Base-by-base conservation (phyloP, 2,113 vertebrate species). In the Scatophagus argus region DNA sequence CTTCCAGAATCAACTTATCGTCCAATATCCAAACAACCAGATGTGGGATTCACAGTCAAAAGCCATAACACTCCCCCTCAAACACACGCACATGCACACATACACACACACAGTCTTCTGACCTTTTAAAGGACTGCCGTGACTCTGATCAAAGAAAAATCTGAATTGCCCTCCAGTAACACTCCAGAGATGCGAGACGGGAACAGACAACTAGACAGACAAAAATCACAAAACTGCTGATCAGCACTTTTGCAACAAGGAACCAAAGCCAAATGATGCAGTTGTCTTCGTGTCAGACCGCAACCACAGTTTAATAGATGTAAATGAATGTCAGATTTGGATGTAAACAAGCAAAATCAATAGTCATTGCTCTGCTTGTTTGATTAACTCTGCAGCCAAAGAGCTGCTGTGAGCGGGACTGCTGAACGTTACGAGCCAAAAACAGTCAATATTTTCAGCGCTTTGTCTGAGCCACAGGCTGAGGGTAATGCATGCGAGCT, bases 1-100 rank as follows among this genome's bases (percentile, higher is more conserved):
- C 91, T 86, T 89, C 81, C 88, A 91, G 60, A 77, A 77, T 88
- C 76, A 72, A 79, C 77, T 76, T 56, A 70, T 72, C 70, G 21
- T 85, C 87, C 84, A 77, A 81, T 79, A 72, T 79, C 83, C 69
- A 85, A 85, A 88, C 87, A 89, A 71, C 71, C 91, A 91, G 87
- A 93, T 90, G 90, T 88, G 84, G 69, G 66, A 84, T 87, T 85
- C 56, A 79, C 63, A 43, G 82, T 83, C 69, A 66, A 80, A 82
- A 56, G 23, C 41, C 64, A 44, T 74, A 51, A 67, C n/a, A n/a
- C 89, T 81, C 47, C 74, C 16, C 47, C 27, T n/a, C n/a, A n/a
- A n/a, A n/a, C n/a, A n/a, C n/a, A n/a, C n/a, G n/a, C n/a, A n/a
- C n/a, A n/a, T n/a, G n/a, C n/a, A n/a, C n/a, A n/a, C n/a, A n/a